Conservation (phyloP, 2,113 vertebrate genomes). For the Pavo muticus region DNA sequence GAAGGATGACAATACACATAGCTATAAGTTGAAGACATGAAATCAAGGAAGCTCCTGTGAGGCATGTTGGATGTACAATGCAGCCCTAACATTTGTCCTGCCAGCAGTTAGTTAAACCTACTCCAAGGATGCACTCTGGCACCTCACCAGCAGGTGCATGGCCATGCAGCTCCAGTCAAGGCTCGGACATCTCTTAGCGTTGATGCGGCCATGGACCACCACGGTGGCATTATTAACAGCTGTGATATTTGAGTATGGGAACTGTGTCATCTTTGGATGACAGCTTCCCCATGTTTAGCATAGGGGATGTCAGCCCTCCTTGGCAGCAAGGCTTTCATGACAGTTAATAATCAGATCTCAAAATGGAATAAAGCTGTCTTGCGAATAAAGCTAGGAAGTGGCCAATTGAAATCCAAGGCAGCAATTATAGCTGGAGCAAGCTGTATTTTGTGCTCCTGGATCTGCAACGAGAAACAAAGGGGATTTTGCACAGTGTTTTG, state of each 20-base stretch:
- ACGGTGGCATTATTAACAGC: background rate
- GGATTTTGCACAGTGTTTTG: background rate
- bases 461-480: background rate
- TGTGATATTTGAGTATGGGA: background rate
- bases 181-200: background rate
- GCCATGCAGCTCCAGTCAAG: background rate
- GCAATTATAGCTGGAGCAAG: background rate
- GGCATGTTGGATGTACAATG: accelerated
- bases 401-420: background rate
- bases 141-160: accelerated
- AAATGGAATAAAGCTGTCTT: slow-evolving; percentile 1
- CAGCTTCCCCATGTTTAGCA: background rate
- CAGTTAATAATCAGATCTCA: background rate
- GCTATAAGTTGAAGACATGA: no score
- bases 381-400: background rate
- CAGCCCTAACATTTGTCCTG: background rate
- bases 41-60: no score
- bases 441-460: background rate
- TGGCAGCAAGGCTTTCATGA: background rate
- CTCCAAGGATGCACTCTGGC: accelerated
- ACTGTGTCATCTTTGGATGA: background rate
- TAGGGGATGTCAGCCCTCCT: background rate
- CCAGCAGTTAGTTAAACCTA: background rate
- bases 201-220: accelerated
- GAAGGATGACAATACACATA: background rate